Evolutionary conservation across 2,113 vertebrate genomes (phyloP).

Genomic region (Sinocyclocheilus anophthalmus): DNA sequence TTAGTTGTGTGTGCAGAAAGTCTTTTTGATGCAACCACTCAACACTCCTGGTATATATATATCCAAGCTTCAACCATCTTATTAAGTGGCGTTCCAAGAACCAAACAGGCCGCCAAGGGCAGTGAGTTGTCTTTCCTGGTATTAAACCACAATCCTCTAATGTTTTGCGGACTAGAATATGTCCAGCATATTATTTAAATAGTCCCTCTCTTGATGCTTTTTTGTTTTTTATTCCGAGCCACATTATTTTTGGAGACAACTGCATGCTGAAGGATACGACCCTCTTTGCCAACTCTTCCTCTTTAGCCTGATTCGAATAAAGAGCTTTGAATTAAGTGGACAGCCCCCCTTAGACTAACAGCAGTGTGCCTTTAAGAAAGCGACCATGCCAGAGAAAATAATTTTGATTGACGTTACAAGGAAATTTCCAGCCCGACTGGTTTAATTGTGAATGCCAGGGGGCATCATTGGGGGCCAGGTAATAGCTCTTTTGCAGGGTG

Average conservation of each 20-base stretch:
- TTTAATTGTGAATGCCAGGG: conserved; percentile 92
- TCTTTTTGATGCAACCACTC: conserved; percentile 48
- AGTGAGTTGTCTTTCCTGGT: conserved; percentile 55
- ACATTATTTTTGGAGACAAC: conserved; percentile 76
- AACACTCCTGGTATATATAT: conserved; percentile 60
- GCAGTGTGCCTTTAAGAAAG: conserved; percentile 78
- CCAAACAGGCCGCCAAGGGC: conserved; percentile 56
- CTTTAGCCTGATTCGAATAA: conserved; percentile 79
- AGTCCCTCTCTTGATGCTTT: conserved; percentile 66
- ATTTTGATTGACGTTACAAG: conserved; percentile 92
- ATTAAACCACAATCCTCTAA: conserved; percentile 69
- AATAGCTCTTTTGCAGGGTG: conserved; percentile 73
- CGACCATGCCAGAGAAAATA: conserved; percentile 84
- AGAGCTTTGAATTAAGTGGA: conserved; percentile 82
- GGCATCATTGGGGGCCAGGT: conserved; percentile 91
- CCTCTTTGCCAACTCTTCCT: conserved; percentile 65
- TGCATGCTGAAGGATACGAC: conserved; percentile 76
- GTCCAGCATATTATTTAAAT: conserved; percentile 76
- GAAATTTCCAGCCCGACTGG: conserved; percentile 81
- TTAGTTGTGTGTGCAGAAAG: conserved; percentile 20
- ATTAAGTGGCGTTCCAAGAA: conserved; percentile 27
- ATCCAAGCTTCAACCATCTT: conserved; percentile 66
- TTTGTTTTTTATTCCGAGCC: conserved; percentile 49
- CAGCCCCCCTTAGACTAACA: conserved; percentile 76
- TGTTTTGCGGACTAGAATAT: conserved; percentile 71